Base-by-base conservation (phyloP, 1,140 invertebrate genomes). In the Ctenoplectra terminalis region DNA sequence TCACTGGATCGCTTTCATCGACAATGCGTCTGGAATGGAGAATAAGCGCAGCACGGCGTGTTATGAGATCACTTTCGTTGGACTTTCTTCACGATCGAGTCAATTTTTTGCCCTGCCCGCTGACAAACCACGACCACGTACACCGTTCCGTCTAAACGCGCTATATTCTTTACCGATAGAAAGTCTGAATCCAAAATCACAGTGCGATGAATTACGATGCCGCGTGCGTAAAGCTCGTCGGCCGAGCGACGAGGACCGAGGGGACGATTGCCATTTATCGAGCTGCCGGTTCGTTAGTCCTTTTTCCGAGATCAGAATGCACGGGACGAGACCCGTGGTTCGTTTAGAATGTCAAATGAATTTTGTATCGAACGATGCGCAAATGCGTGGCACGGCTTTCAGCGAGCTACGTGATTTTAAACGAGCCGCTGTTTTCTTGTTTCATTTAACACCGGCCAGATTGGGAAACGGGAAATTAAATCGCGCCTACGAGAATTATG, bases 31-130 rank as follows among this genome's bases (percentile, higher is more conserved):
- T 3, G n/a, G 86, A 87, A 87, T 87, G 46, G 54, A 46, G 69
- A 87, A 87, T 87, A 76, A 87, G 69, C 61, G 69, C 69, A 52
- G 50, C 34, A 15, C 64, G 61, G 11, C 82, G 58, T 71, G 34
- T 85, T 73, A 72, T 56, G 66, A 78, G 86, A 89, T 90, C 86
- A 88, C 89, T 90, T 89, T 90, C 89, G 70, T 90, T 89, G 73
- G 31, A 88, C 83, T 90, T 90, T 89, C 85, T 86, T 88, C 83
- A 60, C 58, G 50, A 52, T 15, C 37, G 66, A 61, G 46, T 64
- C 58, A 73, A 84, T 56, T 83, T 83, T 52, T 75, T 50, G 5
- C 31, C 31, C 50, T 75, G 64, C 67, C 60, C 46, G 64, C 81
- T 61, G 56, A 1, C n/a, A 34, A 56, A 64, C 71, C 48, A 60